These are phyloP conservation scores for Ryuthela nishihirai DNA, from an alignment of 2,888 invertebrate species.

Conservation along the genomic window DNA sequence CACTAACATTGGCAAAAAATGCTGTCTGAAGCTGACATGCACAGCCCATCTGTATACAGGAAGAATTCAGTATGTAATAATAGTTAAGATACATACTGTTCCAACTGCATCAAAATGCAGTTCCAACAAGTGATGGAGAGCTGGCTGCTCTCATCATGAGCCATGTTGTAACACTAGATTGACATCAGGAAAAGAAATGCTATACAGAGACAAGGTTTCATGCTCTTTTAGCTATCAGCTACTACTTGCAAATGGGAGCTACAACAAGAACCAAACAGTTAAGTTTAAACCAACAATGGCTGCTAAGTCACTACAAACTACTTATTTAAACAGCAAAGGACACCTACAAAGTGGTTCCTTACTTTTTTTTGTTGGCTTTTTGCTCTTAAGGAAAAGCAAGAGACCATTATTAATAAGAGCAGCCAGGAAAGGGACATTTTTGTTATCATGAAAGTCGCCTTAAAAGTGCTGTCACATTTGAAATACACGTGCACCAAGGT, in stretches of 20 bases:
- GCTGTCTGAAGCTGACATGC: conserved; percentile 38
- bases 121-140: conserved; percentile 24
- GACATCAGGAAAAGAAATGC: conserved; percentile 33
- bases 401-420: conserved; percentile 27
- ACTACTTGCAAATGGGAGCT: conserved; percentile 33
- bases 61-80: background rate
- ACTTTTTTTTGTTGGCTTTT: conserved; percentile 8
- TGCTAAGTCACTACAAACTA: conserved; percentile 31
- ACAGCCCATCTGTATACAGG: conserved; percentile 33
- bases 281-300: conserved; percentile 37
- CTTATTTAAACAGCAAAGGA: conserved; percentile 36
- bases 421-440: conserved; percentile 29
- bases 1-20: conserved; percentile 39
- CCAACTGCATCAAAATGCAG: conserved; percentile 2
- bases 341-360: conserved; percentile 32
- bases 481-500: conserved; percentile 38
- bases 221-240: conserved; percentile 35
- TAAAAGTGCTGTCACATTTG: conserved; percentile 33
- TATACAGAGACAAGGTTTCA: conserved; percentile 35
- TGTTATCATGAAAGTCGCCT: conserved; percentile 20
- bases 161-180: conserved; percentile 24
- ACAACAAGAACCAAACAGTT: conserved; percentile 38
- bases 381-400: conserved; percentile 7
- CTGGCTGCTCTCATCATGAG: conserved; percentile 31
- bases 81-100: background rate